Evolutionary conservation across 2,797 vertebrate species (phyloP), one percentile per base, ranked within the genome.

Genomic region (Eleutherodactylus coqui): DNA sequence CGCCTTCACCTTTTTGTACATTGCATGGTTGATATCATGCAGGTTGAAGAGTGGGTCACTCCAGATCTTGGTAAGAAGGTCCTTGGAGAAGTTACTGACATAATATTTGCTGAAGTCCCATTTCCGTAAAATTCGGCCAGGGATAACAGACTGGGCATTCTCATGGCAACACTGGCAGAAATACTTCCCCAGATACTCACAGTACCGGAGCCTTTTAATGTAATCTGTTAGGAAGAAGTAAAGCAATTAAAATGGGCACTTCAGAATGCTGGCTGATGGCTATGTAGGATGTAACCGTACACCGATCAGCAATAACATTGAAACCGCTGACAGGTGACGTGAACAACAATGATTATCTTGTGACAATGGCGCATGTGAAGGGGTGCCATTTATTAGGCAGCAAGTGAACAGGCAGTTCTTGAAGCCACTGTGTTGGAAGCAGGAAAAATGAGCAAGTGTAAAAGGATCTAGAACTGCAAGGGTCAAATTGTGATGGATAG

Each of bases 81-180:
- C 98, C 81, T 97, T 95, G 87, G 98, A 96, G 89, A 99, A 99
- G 90, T 99, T 99, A 95, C 98, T 99, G 91, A 99, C 93, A 0
- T 94, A 97, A 91, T 98, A 99, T 87, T 97, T 99, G 94, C 97
- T 94, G 91, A 99, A 99, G 93, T 99, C 98, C 98, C 98, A 99
- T 91, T 98, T 98, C 88, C 96, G 94, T 76, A 99, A 92, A 69
- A 99, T 94, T 49, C 97, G 95, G 83, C 96, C 96, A 0, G 98
- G 98, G 88, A 99, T 96, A 85, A 96, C 89, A 0, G 89, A 95
- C 93, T 98, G 97, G 21, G 97, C 91, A 0, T 99, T 99, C 89
- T 99, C 97, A 0, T 99, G 98, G 93, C 98, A 99, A 91, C 98
- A 99, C 94, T 99, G 98, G 90, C 98, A 99, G 94, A 99, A 99